phyloP scores from a whole-genome alignment of 1,140 invertebrate genomes.

The Lanistes nyassanus region DNA sequence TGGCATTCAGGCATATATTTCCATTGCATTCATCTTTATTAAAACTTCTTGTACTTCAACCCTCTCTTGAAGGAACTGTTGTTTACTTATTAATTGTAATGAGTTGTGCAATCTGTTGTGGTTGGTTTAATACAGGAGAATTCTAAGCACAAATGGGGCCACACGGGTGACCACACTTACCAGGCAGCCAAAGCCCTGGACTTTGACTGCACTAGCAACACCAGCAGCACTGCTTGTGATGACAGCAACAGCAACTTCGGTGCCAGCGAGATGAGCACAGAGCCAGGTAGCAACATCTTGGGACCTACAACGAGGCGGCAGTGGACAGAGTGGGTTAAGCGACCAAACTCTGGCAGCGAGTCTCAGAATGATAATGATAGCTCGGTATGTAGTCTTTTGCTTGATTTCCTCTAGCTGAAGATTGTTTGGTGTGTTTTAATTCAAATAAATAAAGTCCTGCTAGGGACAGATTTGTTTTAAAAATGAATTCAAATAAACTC shows the following conservation, averaged over 20 bases:
- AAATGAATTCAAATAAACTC: no score
- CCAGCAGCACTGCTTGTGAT: constrained; percentile 14
- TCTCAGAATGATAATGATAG: constrained; percentile 52
- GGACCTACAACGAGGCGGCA: constrained; percentile 79
- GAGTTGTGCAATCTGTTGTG: no score
- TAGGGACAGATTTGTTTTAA: no score
- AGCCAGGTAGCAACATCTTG: constrained; percentile 42
- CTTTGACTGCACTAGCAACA: constrained; percentile 59
- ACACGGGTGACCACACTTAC: constrained; percentile 37
- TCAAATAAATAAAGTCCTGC: no score
- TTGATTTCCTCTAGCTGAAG: not conserved
- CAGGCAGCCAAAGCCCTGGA: constrained; percentile 53
- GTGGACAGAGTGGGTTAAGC: constrained; percentile 76
- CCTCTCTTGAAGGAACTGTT: no score
- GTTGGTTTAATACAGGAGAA: constrained; percentile 38
- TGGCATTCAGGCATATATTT: no score
- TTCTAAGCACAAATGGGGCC: constrained; percentile 26
- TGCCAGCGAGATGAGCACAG: constrained; percentile 30
- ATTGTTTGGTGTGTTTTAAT: no score
- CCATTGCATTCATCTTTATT: no score
- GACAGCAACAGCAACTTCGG: constrained; percentile 57
- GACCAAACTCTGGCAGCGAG: constrained; percentile 35
- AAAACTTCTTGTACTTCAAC: no score
- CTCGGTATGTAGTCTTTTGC: constrained; percentile 26
- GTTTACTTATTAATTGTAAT: no score